Evolutionary conservation across 2,113 vertebrate genomes (phyloP), one percentile per base, ranked within the genome.

Genomic region (Phaethon lepturus): DNA sequence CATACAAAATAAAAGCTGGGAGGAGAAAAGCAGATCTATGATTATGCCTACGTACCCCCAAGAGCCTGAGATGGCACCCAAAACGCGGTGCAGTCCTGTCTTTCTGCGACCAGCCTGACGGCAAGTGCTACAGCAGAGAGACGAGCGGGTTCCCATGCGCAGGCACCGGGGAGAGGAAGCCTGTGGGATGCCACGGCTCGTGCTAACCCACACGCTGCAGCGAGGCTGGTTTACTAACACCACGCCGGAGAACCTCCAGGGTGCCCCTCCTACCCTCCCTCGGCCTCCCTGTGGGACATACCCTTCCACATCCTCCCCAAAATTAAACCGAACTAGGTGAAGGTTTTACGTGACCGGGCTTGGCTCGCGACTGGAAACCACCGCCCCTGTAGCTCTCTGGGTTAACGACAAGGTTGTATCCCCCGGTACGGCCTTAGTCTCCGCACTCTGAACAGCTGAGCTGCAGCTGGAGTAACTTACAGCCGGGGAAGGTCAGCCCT

Each of bases 211-310:
- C 4, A 26, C 45, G 93, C 83, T 74, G 85, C 93, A 95, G 94
- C 90, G 93, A 97, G 96, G 97, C 66, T 63, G 84, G 64, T 85
- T 95, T 81, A 72, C 84, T 95, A 97, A 97, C 18, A 23, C 95
- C 97, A 97, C 94, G 78, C 97, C 97, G 96, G 97, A 96, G 40
- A 66, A 31, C 60, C 59, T 93, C 33, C 29, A 23, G 13, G 22
- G 17, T 55, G 72, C 28, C 10, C 55, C 28, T 11, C 20, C 76
- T 49, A 81, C 17, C 35, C 72, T 64, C 31, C 10, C 24, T 68
- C 0, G 0, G 29, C 16, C 26, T 50, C 73, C 62, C 64, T 14
- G 8, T 2, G 38, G 62, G 74, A 78, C 20, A 1, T 64, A 68
- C 52, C 22, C 60, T 82, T 81, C 35, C 44, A 66, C 11, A 68